Evolutionary conservation across 2,113 vertebrate species (phyloP).

Genomic region (Bos indicus): DNA sequence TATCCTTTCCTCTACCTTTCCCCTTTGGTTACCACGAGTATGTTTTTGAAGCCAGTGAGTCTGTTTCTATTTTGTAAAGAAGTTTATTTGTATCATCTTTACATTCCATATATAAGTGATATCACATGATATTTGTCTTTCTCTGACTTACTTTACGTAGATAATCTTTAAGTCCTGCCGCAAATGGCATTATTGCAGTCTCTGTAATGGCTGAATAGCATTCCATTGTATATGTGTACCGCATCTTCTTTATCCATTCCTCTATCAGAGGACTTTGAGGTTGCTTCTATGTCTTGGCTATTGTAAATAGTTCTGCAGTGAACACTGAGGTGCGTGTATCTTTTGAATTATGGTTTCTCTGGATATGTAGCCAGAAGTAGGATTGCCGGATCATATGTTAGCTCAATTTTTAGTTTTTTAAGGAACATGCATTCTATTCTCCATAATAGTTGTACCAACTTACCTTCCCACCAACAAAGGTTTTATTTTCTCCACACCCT

Average conservation of each 20-base stretch:
- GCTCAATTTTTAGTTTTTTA: background rate
- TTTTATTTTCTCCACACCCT: background rate
- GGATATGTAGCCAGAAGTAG: background rate
- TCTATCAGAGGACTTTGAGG: background rate
- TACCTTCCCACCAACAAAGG: background rate
- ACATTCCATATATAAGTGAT: background rate
- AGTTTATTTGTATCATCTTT: background rate
- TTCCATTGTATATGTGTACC: background rate
- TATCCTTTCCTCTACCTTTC: background rate
- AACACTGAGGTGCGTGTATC: background rate
- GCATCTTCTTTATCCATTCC: background rate
- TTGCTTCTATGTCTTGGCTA: background rate
- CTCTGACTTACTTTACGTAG: background rate
- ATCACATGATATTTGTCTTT: background rate
- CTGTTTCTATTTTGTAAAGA: background rate
- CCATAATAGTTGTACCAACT: background rate
- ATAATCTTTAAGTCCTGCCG: background rate
- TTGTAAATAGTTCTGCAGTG: background rate
- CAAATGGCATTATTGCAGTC: background rate
- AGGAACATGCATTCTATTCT: background rate
- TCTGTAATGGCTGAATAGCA: background rate
- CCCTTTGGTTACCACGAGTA: background rate
- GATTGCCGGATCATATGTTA: background rate
- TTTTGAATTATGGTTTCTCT: background rate
- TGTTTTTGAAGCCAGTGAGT: background rate